Evolutionary conservation across 2,113 vertebrate species (phyloP).

Genomic region (Ceyx cyanopectus): DNA sequence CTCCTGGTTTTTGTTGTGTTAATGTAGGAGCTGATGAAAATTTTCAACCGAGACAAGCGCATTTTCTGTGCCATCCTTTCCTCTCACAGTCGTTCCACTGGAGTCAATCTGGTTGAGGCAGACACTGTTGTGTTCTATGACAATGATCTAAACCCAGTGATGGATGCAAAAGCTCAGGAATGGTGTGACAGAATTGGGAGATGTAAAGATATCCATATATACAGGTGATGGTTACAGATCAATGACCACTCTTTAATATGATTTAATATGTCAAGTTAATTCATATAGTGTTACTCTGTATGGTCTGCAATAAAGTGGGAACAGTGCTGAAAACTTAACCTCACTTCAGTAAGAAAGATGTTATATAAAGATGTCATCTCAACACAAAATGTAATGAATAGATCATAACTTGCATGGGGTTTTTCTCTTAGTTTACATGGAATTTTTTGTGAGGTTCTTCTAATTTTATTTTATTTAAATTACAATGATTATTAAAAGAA

Average conservation of each 20-base stretch:
- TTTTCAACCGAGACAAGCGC: slow-evolving; percentile 88
- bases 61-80: slow-evolving; percentile 93
- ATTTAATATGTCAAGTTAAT: background rate
- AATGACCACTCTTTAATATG: rapidly evolving
- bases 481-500: background rate
- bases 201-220: slow-evolving; percentile 94
- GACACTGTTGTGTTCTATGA: slow-evolving; percentile 94
- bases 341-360: background rate
- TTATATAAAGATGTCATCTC: background rate
- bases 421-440: background rate
- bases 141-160: slow-evolving; percentile 92
- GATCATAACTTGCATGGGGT: background rate
- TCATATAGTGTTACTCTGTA: background rate
- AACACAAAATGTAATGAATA: background rate
- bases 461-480: background rate
- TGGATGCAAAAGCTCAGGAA: slow-evolving; percentile 91
- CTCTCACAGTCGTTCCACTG: slow-evolving; percentile 88
- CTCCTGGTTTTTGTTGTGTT: background rate
- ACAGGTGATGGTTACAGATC: slow-evolving; percentile 81
- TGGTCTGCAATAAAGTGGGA: background rate
- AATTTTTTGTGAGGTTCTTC: background rate
- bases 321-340: background rate
- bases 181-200: slow-evolving; percentile 94
- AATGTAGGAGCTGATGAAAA: slow-evolving; percentile 86
- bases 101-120: slow-evolving; percentile 88